Evolutionary conservation across 2,797 vertebrate species (phyloP), one percentile per base, ranked within the genome.

Genomic region (Mus spretus): DNA sequence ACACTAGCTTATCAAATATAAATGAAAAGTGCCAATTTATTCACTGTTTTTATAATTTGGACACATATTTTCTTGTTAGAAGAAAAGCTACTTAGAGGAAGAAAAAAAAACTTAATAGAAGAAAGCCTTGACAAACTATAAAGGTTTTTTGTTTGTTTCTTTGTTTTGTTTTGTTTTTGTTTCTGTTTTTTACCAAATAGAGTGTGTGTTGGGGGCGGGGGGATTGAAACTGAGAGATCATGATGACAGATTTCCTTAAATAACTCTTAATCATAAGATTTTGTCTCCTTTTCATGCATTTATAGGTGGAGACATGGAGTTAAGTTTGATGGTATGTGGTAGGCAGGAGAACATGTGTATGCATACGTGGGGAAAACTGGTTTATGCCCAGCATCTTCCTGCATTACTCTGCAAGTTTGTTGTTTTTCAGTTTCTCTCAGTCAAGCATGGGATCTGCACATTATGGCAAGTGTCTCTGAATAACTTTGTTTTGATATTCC

Each of bases 11-110:
- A 12, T 81, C 9, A 50, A 92, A 75, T 57, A 85, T 57, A 91
- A 94, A 85, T 44, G 75, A 61, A 31, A 63, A 96, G 80, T 79
- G 24, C 2, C 34, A 94, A 85, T 85, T 20, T 86, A 44, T 82
- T 85, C 74, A 55, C 82, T 91, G 31, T 78, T 89, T 80, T 26
- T 55, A 19, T n/a, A 90, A 78, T 86, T 37, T 94, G 47, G 15
- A 0, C 10, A 13, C 14, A 19, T 53, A 61, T 74, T 74, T 90
- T 40, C 50, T 86, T 37, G 44, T 67, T 20, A 28, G 7, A 70
- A 83, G 65, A 72, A 83, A 70, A 77, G 1, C 11, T 93, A 11
- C 26, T 89, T 74, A 31, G 17, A 19, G 44, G 4, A 47, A 6
- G 2, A 47, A 6, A 50, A 14, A 85, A 2, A 80, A 63, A 63